Evolutionary conservation across 2,888 invertebrate genomes (phyloP).

Genomic region (Conchocele bisecta): DNA sequence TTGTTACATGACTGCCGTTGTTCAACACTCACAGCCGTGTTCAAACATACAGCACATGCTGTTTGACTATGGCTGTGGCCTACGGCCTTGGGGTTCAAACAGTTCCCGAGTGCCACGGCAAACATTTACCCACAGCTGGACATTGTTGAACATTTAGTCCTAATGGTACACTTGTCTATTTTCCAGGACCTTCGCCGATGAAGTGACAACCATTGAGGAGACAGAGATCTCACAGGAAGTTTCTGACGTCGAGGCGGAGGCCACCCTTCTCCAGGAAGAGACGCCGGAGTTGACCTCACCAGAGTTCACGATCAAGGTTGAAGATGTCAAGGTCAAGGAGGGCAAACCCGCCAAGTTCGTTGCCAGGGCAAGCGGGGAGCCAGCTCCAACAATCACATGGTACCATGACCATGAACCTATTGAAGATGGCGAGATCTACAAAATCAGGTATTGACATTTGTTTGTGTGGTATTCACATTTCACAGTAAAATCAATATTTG

Average conservation of each 20-base stretch:
- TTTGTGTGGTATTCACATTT: not conserved
- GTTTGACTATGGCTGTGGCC: too few relatives aligned
- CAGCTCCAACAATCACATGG: conserved; percentile 73
- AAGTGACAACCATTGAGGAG: conserved; percentile 44
- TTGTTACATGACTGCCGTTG: too few relatives aligned
- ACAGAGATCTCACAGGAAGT: conserved; percentile 58
- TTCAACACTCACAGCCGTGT: too few relatives aligned
- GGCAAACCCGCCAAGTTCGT: conserved; percentile 75
- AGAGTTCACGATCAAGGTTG: conserved; percentile 55
- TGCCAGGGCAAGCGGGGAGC: conserved; percentile 74
- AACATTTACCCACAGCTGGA: too few relatives aligned
- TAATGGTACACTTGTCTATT: too few relatives aligned
- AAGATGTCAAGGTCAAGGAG: conserved; percentile 68
- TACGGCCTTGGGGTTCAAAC: too few relatives aligned
- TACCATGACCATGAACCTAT: conserved; percentile 72
- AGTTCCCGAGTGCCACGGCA: too few relatives aligned
- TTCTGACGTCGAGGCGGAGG: conserved; percentile 31
- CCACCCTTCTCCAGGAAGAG: conserved; percentile 24
- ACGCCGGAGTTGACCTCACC: conserved; percentile 45
- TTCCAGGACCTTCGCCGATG: conserved; percentile 55
- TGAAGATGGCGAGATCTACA: conserved; percentile 88
- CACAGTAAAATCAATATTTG: not conserved
- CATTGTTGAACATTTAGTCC: too few relatives aligned
- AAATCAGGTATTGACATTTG: conserved; percentile 63
- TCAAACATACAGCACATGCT: too few relatives aligned